Conservation (phyloP, 2,113 vertebrate genomes). For the Neotragus moschatus region DNA sequence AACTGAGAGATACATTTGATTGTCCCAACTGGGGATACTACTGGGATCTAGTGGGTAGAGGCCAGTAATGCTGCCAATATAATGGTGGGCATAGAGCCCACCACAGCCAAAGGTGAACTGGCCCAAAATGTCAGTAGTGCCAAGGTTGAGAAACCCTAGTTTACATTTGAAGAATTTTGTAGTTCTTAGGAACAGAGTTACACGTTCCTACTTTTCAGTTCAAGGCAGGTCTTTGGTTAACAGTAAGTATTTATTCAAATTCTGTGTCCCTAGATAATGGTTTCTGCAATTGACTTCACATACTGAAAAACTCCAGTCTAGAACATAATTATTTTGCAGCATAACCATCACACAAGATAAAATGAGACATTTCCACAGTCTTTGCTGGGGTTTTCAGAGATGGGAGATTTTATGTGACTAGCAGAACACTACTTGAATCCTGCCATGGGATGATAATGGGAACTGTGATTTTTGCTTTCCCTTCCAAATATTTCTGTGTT, state of each 20-base stretch:
- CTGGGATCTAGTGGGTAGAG: neutral
- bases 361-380: neutral
- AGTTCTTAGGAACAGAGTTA: neutral
- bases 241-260: neutral
- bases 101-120: neutral
- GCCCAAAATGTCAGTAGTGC: neutral
- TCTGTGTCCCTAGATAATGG: neutral
- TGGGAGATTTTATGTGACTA: neutral
- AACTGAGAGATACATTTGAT: neutral
- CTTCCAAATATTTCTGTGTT: neutral
- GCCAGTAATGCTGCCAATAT: neutral
- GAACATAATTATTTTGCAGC: neutral
- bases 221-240: neutral
- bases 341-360: neutral
- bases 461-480: neutral
- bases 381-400: neutral
- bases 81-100: neutral
- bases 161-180: slow-evolving; percentile 27
- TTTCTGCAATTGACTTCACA: neutral
- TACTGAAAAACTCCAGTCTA: neutral
- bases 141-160: neutral
- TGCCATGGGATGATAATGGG: neutral
- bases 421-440: neutral
- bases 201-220: neutral
- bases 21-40: neutral